These are phyloP conservation scores for Eptesicus fuscus DNA, from an alignment of 2,113 vertebrate species.

Conservation along the genomic window DNA sequence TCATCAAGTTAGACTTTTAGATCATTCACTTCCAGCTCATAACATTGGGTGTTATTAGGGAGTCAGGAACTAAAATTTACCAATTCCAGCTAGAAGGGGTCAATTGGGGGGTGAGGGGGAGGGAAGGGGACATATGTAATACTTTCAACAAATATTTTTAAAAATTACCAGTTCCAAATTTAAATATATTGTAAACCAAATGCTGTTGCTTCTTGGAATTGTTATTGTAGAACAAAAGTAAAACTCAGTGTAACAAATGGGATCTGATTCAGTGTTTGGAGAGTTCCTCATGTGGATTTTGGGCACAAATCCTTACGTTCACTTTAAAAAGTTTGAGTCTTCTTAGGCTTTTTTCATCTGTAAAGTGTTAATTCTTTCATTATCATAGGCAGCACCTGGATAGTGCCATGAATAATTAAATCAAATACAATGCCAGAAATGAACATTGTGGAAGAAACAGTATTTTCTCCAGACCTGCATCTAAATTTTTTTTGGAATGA, in stretches of 20 bases:
- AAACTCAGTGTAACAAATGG: not conserved
- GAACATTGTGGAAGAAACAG: not conserved
- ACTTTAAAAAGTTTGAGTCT: not conserved
- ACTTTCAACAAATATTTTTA: too few species aligned
- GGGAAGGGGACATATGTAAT: too few species aligned
- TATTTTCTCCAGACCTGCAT: not conserved
- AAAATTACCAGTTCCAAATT: not conserved
- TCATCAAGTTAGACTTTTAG: not conserved
- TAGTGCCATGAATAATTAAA: not conserved
- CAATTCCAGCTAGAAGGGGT: not conserved
- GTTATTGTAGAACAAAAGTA: not conserved
- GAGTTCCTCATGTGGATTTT: not conserved
- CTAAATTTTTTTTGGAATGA: not conserved
- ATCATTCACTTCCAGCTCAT: not conserved
- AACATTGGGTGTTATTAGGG: not conserved
- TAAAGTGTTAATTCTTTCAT: not conserved
- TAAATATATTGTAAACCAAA: slow-evolving; percentile 7
- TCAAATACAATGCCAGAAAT: not conserved
- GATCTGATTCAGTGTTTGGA: not conserved
- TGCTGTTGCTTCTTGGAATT: not conserved
- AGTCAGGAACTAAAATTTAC: not conserved
- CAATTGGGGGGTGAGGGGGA: too few species aligned
- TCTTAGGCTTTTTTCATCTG: not conserved
- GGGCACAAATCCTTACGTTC: not conserved
- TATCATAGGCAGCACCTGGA: not conserved